Evolutionary conservation across 92 coral and sea anemone species (phyloP).

Genomic region (Palythoa grandis): DNA sequence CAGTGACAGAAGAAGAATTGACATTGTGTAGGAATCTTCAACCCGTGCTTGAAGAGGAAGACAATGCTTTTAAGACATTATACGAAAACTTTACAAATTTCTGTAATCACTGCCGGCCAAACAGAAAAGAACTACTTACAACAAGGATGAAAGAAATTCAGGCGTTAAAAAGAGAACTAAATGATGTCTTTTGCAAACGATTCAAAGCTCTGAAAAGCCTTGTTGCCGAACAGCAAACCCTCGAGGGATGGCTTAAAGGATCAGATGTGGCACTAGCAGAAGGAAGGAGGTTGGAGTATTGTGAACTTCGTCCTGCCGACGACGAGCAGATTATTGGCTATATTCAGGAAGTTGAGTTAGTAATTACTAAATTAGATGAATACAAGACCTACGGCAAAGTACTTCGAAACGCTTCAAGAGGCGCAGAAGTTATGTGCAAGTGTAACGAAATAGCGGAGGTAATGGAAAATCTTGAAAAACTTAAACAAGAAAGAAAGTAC

Average conservation of each 20-base stretch:
- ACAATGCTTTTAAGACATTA: conserved; percentile 44
- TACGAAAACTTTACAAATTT: conserved; percentile 37
- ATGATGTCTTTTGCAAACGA: conserved; percentile 43
- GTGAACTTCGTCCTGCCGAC: conserved; percentile 3
- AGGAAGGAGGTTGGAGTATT: conserved; percentile 26
- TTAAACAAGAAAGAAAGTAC: conserved; percentile 36
- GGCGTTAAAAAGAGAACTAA: conserved; percentile 37
- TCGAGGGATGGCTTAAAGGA: conserved; percentile 73
- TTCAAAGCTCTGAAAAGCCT: conserved; percentile 56
- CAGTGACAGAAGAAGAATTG: conserved; percentile 49
- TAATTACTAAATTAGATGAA: conserved; percentile 63
- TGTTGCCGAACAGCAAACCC: conserved; percentile 73
- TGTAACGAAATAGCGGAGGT: conserved; percentile 42
- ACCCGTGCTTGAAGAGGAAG: conserved; percentile 51
- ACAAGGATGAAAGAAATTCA: conserved; percentile 39
- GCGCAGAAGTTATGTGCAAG: conserved; percentile 32
- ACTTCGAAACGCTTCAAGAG: conserved; percentile 39
- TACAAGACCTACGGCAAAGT: conserved; percentile 48
- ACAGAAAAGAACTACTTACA: conserved; percentile 41
- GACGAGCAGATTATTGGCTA: not conserved
- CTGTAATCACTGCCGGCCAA: conserved; percentile 34
- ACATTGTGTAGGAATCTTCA: conserved; percentile 54
- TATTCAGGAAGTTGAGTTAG: conserved; percentile 42
- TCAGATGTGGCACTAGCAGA: conserved; percentile 53
- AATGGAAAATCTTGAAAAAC: conserved; percentile 18